Conservation (phyloP, 2,113 vertebrate genomes). For the Trochalopteron elliotii region DNA sequence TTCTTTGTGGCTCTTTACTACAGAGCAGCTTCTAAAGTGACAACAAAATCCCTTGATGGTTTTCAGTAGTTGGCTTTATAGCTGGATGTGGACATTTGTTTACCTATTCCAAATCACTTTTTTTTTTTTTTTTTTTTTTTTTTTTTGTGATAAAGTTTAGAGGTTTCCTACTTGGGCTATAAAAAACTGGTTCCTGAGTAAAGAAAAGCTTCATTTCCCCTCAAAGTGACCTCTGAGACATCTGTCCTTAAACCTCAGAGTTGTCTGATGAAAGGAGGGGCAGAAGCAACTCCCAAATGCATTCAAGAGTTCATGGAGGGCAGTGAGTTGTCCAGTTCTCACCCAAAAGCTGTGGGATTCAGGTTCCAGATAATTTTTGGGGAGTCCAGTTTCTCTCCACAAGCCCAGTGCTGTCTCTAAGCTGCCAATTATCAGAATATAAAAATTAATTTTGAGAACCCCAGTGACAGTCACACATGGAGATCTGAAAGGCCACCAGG, state of each 20-base stretch:
- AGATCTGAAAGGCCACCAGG: neutral
- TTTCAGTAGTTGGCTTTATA: slow-evolving; percentile 41
- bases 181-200: slow-evolving; percentile 36
- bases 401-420: neutral
- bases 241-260: slow-evolving; percentile 5
- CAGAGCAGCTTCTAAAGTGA: slow-evolving; percentile 28
- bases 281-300: neutral
- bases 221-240: neutral
- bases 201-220: slow-evolving; percentile 44
- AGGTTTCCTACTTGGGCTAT: slow-evolving; percentile 21
- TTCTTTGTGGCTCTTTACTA: neutral
- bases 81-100: slow-evolving; percentile 14
- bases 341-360: neutral
- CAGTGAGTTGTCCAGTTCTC: neutral
- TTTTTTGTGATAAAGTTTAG: slow-evolving; percentile 1
- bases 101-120: slow-evolving; percentile 15
- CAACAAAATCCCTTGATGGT: slow-evolving; percentile 30
- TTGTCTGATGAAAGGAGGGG: neutral
- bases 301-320: neutral
- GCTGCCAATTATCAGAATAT: neutral
- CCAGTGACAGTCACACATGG: fast-evolving
- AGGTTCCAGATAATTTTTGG: neutral
- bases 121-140: slow-evolving; percentile 8
- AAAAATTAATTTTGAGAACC: neutral
- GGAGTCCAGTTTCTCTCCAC: neutral